Percentiles rank a stretch among this genome's conserved stretches.
phyloP scores from a whole-genome alignment of 2,113 vertebrate genomes.

The Prunella himalayana region DNA sequence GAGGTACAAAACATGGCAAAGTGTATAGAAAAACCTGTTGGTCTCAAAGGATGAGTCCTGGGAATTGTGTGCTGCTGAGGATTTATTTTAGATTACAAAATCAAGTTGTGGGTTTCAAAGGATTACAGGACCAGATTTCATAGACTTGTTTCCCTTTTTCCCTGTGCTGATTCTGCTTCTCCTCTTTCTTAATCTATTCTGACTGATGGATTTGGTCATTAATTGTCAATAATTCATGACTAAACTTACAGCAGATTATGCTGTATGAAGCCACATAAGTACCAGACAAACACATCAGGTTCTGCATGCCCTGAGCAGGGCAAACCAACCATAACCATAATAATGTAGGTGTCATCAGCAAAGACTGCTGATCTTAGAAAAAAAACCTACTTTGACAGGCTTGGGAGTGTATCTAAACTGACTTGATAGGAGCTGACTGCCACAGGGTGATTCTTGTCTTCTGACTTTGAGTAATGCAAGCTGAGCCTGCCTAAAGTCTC shows the following conservation, averaged over 20 bases:
- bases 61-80: neutral
- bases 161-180: neutral
- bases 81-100: neutral
- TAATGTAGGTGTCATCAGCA: neutral
- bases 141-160: neutral
- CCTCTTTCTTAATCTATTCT: neutral
- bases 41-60: neutral
- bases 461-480: neutral
- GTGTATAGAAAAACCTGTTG: neutral
- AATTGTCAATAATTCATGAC: neutral
- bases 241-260: neutral
- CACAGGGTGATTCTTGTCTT: neutral
- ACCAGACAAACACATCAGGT: neutral
- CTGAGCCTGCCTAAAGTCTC: neutral
- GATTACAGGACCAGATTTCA: neutral
- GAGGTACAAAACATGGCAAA: neutral
- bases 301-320: neutral
- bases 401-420: neutral
- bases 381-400: neutral
- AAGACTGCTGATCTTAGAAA: neutral
- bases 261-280: neutral
- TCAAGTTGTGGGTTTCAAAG: neutral
- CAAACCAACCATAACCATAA: neutral
- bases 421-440: neutral
- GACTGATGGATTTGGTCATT: neutral